phyloP scores from a whole-genome alignment of 2,113 vertebrate genomes.

The Hucho hucho region DNA sequence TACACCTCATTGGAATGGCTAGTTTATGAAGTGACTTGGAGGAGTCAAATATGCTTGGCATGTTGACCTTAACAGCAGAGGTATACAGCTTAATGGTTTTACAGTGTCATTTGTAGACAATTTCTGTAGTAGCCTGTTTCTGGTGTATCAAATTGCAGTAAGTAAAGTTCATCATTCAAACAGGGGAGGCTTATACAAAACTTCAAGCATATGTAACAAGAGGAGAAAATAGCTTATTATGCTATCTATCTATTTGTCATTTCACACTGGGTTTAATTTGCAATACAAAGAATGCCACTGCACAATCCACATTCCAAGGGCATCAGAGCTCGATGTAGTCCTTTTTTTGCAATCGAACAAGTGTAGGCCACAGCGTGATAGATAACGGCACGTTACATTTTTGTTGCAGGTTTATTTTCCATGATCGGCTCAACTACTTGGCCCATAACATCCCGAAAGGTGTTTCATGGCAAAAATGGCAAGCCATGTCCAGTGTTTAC shows the following conservation, averaged over 20 bases:
- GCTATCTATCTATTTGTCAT: too few species aligned
- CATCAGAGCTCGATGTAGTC: not conserved
- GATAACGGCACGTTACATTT: too few species aligned
- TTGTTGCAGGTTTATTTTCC: too few species aligned
- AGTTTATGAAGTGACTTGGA: too few species aligned
- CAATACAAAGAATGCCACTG: too few species aligned
- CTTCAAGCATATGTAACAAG: too few species aligned
- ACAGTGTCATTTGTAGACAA: not conserved
- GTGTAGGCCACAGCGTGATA: not conserved
- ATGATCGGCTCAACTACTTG: too few species aligned
- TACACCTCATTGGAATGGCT: too few species aligned
- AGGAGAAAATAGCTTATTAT: too few species aligned
- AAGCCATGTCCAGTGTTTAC: conserved; percentile 65
- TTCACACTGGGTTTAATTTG: too few species aligned
- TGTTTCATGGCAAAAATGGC: conserved; percentile 84
- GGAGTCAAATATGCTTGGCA: too few species aligned
- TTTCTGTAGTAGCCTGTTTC: not conserved
- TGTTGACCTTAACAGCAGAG: not conserved
- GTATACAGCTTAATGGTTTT: not conserved
- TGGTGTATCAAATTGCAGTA: not conserved
- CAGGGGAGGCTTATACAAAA: too few species aligned
- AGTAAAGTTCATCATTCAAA: not conserved
- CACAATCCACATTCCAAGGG: not conserved
- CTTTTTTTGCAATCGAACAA: not conserved
- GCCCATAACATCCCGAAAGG: conserved; percentile 79